These are phyloP conservation scores for Drosophila athabasca DNA, from an alignment of 1,140 invertebrate genomes.

Conservation along the genomic window DNA sequence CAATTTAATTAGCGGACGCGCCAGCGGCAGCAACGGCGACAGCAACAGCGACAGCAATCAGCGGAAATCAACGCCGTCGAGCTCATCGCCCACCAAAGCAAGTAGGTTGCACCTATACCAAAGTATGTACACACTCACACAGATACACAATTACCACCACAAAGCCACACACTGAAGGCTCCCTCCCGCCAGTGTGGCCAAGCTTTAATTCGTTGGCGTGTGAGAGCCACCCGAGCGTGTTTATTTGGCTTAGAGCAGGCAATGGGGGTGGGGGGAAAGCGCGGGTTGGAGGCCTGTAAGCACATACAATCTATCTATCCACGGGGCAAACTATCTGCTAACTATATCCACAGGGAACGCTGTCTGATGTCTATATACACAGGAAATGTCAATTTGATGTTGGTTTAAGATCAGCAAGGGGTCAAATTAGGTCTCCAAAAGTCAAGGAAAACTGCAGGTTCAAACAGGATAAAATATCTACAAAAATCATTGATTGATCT, in stretches of 20 bases:
- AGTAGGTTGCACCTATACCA: constrained; percentile 71
- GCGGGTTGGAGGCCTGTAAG: constrained; percentile 34
- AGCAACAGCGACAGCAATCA: constrained; percentile 76
- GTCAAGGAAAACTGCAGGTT: too few relatives aligned
- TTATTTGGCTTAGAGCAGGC: constrained; percentile 57
- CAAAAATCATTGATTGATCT: too few relatives aligned
- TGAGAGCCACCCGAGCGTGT: constrained; percentile 62
- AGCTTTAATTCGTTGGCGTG: constrained; percentile 50
- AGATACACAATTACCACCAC: constrained; percentile 5
- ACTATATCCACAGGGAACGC: too few relatives aligned
- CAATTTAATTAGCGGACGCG: constrained; percentile 83
- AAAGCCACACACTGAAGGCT: constrained; percentile 9
- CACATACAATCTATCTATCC: constrained; percentile 35
- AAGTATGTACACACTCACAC: constrained; percentile 16
- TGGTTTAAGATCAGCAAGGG: not conserved
- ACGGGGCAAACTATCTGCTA: too few relatives aligned
- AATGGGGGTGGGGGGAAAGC: not conserved
- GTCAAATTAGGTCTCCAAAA: not conserved
- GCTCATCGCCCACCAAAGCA: constrained; percentile 77
- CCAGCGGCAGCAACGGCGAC: constrained; percentile 76
- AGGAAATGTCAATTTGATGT: constrained; percentile 21
- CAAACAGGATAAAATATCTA: too few relatives aligned
- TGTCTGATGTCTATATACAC: not conserved
- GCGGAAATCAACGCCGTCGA: constrained; percentile 75
- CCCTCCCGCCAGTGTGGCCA: constrained; percentile 4